Conservation (phyloP, 2,797 vertebrate genomes). For the Gallinago nigripennis region DNA sequence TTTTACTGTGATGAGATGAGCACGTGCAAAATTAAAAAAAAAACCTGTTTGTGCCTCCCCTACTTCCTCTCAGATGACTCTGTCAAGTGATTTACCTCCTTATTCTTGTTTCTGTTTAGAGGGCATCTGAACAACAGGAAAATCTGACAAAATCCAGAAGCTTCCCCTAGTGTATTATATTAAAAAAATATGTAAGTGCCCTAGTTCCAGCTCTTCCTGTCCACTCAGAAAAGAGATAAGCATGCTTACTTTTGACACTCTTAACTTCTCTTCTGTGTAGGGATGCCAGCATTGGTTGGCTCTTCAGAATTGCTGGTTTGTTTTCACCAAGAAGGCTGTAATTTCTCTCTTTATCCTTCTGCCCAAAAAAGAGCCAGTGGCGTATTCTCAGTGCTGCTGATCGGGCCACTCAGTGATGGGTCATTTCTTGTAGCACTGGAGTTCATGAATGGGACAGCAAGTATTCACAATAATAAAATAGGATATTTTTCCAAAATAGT, state of each 20-base stretch:
- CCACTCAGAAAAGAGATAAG: not conserved
- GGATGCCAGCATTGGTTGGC: not conserved
- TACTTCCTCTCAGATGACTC: not conserved
- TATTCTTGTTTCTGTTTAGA: conserved; percentile 9
- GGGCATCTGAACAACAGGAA: not conserved
- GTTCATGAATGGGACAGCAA: not conserved
- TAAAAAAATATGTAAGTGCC: not conserved
- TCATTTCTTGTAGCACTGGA: not conserved
- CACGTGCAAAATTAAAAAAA: not conserved
- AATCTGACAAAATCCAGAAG: conserved; percentile 7
- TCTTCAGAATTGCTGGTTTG: not conserved
- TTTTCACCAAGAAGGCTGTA: not conserved
- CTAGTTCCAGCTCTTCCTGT: not conserved
- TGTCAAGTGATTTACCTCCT: not conserved
- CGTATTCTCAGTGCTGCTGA: not conserved
- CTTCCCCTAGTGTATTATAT: not conserved
- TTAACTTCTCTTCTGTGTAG: not conserved
- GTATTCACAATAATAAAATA: not conserved
- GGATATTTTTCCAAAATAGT: not conserved
- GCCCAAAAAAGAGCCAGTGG: not conserved
- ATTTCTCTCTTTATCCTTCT: not conserved
- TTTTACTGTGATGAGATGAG: not conserved
- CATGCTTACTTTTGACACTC: not conserved
- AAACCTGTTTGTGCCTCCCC: not conserved
- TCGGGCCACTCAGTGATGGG: not conserved